Conservation (phyloP, 2,888 invertebrate genomes). For the Xylocampa areola region DNA sequence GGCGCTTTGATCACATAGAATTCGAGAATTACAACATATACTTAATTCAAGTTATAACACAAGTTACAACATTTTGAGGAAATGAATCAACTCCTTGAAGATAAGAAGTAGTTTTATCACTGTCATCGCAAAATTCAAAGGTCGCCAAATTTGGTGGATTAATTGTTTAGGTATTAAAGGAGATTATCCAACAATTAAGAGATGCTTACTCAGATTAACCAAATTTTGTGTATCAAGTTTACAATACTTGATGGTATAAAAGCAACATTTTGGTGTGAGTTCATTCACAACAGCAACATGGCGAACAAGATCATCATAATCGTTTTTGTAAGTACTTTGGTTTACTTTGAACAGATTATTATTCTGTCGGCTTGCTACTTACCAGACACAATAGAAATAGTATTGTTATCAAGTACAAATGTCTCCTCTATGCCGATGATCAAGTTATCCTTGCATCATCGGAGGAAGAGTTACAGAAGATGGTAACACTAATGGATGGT, state of each 20-base stretch:
- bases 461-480: too few relatives aligned
- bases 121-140: conserved; percentile 1
- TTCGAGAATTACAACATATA: too few relatives aligned
- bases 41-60: too few relatives aligned
- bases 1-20: too few relatives aligned
- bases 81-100: not conserved
- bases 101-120: not conserved
- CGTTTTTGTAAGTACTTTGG: conserved; percentile 40
- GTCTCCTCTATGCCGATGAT: too few relatives aligned
- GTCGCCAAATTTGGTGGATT: conserved; percentile 11
- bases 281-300: conserved; percentile 44
- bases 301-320: conserved; percentile 41
- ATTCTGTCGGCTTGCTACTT: too few relatives aligned
- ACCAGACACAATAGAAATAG: too few relatives aligned
- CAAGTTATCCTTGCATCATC: too few relatives aligned
- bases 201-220: conserved; percentile 32
- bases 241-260: conserved; percentile 51
- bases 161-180: conserved; percentile 12
- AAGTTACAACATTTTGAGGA: not conserved
- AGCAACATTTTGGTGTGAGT: conserved; percentile 4
- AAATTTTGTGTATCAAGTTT: conserved; percentile 34
- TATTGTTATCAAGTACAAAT: too few relatives aligned
- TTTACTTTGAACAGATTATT: too few relatives aligned
- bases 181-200: conserved; percentile 38
- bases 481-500: too few relatives aligned